Evolutionary conservation across 2,888 invertebrate species (phyloP), one percentile per base, ranked within the genome.

Genomic region (Hetaerina titia): DNA sequence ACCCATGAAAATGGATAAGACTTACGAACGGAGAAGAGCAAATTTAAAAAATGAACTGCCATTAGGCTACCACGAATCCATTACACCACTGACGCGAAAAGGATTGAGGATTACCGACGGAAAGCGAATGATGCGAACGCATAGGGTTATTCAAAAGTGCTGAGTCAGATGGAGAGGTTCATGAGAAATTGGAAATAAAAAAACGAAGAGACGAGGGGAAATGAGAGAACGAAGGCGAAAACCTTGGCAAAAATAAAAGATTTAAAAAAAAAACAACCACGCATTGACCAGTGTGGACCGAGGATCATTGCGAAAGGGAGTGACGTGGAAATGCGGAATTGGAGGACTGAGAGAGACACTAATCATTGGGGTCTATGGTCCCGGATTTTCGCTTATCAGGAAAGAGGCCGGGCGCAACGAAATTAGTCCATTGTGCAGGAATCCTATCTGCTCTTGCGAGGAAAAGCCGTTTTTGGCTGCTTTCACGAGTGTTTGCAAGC

Each of bases 321-420:
- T 22, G 22, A 89, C 22, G 89, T 22, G 89, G 89, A 57, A 89
- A 57, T 89, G 89, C 56, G 89, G 15, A 64, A 22, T 56, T 22
- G 2, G n/a, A 22, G 58, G 57, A n/a, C 6, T 19, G 9, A 17
- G 57, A 22, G 57, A 22, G 17, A 56, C 19, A 58, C 57, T 56
- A 89, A n/a, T 58, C n/a, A 56, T 57, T 56, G 89, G 89, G 57
- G 58, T 57, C n/a, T 11, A 57, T 11, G 57, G 57, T 58, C 22
- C n/a, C 56, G 89, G 89, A 89, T 89, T 89, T 89, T 89, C 57
- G 89, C 89, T 56, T 89, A 89, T 89, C 89, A 89, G 89, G 22
- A 45, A 45, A 89, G 89, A 19, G 19, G 7, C 4, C 22, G 58
- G 56, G 56, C 89, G n/a, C 9, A 58, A 22, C n/a, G 89, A 89